Evolutionary conservation across 2,113 vertebrate genomes (phyloP).

Genomic region (Lontra canadensis): DNA sequence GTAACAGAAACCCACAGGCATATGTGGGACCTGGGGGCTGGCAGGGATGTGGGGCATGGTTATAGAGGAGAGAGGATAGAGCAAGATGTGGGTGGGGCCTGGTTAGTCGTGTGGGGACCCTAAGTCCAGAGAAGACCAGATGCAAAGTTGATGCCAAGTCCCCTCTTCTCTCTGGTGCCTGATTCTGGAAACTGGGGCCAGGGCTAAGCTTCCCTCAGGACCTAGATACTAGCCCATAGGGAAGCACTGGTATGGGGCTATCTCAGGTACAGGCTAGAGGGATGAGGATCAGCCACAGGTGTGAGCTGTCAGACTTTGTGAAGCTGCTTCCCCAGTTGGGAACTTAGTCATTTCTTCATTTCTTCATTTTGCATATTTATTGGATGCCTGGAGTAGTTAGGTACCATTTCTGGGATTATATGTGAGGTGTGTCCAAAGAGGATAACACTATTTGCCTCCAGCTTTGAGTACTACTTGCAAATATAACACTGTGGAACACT

Average conservation of each 20-base stretch:
- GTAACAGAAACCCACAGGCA: neutral
- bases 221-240: neutral
- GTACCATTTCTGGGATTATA: neutral
- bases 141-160: neutral
- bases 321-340: neutral
- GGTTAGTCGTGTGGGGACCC: too few species aligned
- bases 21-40: neutral
- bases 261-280: neutral
- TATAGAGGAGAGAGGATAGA: neutral
- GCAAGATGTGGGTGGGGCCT: neutral
- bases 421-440: neutral
- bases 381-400: neutral
- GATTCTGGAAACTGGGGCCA: neutral
- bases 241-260: accelerated
- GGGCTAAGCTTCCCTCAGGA: neutral
- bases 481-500: neutral
- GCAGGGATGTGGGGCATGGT: neutral
- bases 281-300: neutral
- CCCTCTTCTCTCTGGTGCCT: neutral
- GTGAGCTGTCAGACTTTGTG: neutral
- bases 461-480: neutral
- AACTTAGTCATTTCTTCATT: neutral
- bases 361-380: neutral
- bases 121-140: neutral
- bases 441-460: neutral